Base-by-base conservation (phyloP, 2,797 vertebrate genomes). In the Muraenolepis orangiensis region DNA sequence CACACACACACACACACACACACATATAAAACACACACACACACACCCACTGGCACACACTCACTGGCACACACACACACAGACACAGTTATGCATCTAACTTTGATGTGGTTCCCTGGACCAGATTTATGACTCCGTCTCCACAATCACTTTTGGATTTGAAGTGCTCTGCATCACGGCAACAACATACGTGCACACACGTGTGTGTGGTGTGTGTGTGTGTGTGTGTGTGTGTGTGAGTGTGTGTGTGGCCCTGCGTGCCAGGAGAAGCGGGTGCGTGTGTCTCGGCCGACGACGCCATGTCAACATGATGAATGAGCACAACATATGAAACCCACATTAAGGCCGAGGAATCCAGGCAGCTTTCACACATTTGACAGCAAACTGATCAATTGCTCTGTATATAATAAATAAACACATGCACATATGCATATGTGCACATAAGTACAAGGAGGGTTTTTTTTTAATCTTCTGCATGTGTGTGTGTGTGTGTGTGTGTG, bases 81-180 rank as follows among this genome's bases (percentile, higher is more conserved):
- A n/a, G n/a, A n/a, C n/a, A n/a, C n/a, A n/a, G n/a, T n/a, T n/a
- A n/a, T n/a, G n/a, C n/a, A 81, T 86, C 68, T 78, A 4, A 76
- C 76, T 83, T 77, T 82, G 83, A 86, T 85, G 74, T 67, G 30
- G 75, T 84, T 80, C 76, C 73, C 61, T 72, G 82, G 79, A 40
- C 74, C 16, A 87, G 88, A 91, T 90, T 90, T 88, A 91, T 91
- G 88, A 82, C 78, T 84, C 83, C 87, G 83, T 90, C 86, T 85
- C 72, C 69, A 85, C 77, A 88, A 89, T 89, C 86, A 88, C 82
- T 84, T 90, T 87, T 87, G 74, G 81, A 89, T 88, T 87, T 81
- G 83, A 86, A 88, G 86, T 76, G 12, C 80, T 78, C 80, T 76
- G 74, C 72, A 18, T 42, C 70, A 46, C 71, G 78, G 38, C 16